These are phyloP conservation scores for Pantelozetes paolii DNA, from an alignment of 2,888 invertebrate species.

Conservation along the genomic window DNA sequence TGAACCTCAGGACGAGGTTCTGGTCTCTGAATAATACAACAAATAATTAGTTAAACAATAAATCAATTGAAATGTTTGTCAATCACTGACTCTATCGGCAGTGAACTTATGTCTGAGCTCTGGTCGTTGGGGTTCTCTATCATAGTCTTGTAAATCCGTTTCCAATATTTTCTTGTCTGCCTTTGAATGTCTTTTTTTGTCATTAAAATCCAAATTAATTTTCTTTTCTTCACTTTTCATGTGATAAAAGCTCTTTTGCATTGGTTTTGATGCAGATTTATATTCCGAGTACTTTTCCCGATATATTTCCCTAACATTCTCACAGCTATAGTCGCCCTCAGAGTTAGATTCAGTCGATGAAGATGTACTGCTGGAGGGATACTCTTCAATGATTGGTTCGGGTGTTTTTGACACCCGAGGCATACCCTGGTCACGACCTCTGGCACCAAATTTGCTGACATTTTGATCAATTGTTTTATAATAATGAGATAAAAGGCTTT, in stretches of 20 bases:
- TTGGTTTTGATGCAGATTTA: constrained; percentile 21
- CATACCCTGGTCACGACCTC: background rate
- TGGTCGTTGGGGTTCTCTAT: constrained; percentile 20
- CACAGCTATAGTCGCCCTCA: constrained; percentile 31
- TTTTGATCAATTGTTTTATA: constrained; percentile 14
- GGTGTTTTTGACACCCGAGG: constrained; percentile 12
- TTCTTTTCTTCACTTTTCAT: constrained; percentile 27
- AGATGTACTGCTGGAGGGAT: background rate
- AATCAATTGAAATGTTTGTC: background rate
- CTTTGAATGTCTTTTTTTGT: background rate
- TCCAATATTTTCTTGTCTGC: too few species aligned
- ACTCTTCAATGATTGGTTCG: constrained; percentile 33
- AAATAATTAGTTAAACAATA: background rate
- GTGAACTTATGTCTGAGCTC: constrained; percentile 16
- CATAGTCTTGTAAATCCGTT: constrained; percentile 8
- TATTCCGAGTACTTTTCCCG: constrained; percentile 24
- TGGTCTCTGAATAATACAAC: background rate
- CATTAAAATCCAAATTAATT: background rate
- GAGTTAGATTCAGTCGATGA: background rate
- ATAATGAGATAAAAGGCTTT: constrained; percentile 24
- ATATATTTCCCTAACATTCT: constrained; percentile 26
- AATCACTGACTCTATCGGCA: constrained; percentile 22
- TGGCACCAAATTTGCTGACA: background rate
- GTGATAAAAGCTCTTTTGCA: constrained; percentile 17
- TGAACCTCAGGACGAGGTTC: constrained; percentile 16